Conservation (phyloP, 2,113 vertebrate genomes). For the Gobio gobio region DNA sequence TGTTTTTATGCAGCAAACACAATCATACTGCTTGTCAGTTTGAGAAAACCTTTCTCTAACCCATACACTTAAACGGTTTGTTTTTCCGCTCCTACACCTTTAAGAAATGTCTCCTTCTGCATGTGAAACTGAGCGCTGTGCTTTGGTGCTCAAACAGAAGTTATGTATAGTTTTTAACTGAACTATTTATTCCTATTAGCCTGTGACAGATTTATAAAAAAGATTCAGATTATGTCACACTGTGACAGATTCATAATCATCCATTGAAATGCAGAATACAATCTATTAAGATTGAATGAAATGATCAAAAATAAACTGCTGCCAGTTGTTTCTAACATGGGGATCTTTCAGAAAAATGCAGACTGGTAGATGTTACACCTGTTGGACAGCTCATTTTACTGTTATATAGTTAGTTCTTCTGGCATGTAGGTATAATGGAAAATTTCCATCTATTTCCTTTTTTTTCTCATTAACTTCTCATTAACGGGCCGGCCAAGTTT, state of each 20-base stretch:
- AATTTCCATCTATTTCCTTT: neutral
- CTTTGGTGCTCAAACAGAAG: neutral
- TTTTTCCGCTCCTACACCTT: neutral
- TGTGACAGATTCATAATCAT: too few species aligned
- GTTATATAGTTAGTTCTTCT: neutral
- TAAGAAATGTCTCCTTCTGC: neutral
- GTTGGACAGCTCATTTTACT: neutral
- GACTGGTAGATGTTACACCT: neutral
- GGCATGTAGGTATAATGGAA: neutral
- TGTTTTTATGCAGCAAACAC: constrained; percentile 20
- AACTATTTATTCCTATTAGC: too few species aligned
- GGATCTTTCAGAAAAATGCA: neutral
- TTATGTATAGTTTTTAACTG: too few species aligned
- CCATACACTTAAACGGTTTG: neutral
- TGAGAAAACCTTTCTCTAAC: neutral
- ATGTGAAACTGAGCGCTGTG: too few species aligned
- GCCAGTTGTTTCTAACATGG: neutral
- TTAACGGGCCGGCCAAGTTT: neutral
- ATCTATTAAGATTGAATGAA: too few species aligned
- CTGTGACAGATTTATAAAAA: too few species aligned
- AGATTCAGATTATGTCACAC: too few species aligned
- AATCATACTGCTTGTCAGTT: neutral
- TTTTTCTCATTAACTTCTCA: neutral
- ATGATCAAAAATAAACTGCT: too few species aligned
- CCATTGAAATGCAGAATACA: too few species aligned